Evolutionary conservation across 2,888 invertebrate species (phyloP).

Genomic region (Phaedon cochleariae): DNA sequence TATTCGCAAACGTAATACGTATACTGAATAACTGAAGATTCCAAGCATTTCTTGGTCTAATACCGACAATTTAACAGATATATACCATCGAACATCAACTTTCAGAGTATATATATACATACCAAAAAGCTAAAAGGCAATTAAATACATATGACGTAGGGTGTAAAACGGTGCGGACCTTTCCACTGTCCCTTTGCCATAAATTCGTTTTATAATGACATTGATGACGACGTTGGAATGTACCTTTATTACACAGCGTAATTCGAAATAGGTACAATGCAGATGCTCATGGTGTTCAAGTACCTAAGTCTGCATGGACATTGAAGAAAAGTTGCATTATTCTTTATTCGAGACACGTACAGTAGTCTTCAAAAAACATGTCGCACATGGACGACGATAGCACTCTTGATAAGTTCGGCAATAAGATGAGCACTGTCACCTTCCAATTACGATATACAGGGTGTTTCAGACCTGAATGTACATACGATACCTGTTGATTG

Average conservation of each 20-base stretch:
- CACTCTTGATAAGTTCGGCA: too few relatives aligned
- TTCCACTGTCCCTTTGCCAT: conserved; percentile 47
- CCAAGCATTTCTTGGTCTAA: neutral
- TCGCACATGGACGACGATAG: too few relatives aligned
- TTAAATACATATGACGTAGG: conserved; percentile 32
- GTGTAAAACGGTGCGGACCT: conserved; percentile 24
- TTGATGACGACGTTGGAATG: conserved; percentile 56
- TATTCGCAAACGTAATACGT: too few relatives aligned
- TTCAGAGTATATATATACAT: too few relatives aligned
- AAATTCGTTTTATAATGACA: conserved; percentile 60
- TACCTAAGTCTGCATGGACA: neutral
- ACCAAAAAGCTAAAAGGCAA: conserved; percentile 18
- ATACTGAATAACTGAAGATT: neutral
- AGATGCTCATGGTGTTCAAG: neutral
- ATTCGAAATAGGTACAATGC: conserved; percentile 9
- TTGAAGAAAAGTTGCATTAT: neutral
- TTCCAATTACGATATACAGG: too few relatives aligned
- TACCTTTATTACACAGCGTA: conserved; percentile 47
- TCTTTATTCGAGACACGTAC: neutral
- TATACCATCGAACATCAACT: too few relatives aligned
- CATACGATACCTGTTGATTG: too few relatives aligned
- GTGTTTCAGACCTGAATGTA: too few relatives aligned
- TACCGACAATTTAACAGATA: neutral
- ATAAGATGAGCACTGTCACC: too few relatives aligned
- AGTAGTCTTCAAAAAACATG: neutral